Base-by-base conservation (phyloP, 2,888 invertebrate species). In the Perizoma flavofasciatum region DNA sequence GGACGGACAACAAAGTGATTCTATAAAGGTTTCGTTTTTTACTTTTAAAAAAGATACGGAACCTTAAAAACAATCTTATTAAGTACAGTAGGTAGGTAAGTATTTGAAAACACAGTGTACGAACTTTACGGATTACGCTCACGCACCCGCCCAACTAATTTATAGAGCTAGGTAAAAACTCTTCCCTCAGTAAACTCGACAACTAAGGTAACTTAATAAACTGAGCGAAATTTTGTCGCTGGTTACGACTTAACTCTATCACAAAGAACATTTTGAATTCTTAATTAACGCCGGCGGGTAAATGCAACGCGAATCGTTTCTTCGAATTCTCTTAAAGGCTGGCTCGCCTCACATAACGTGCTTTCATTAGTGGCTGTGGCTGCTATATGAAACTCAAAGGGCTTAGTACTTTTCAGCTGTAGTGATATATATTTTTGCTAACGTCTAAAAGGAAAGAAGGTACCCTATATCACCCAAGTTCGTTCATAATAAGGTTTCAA, bases 271-370 rank as follows among this genome's bases (percentile, higher is more conserved):
- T 84, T 86, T 82, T 83, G 85, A 82, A 85, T 84, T 83, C 86
- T 86, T 90, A 89, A 90, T 90, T 88, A 86, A 79, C 75, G 88
- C 89, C 83, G 70, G 73, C 73, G 85, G 89, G 81, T 82, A 77
- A 81, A 83, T 84, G 81, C 83, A 83, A 79, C 77, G 77, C 71
- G 77, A 75, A 81, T 74, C 74, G 77, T 80, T 83, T 75, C 80
- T 79, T 78, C 69, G 59, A 67, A 67, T 67, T 67, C 68, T 68
- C 60, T 55, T 62, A 50, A 44, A 53, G 49, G 49, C 49, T 50
- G 51, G 60, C 52, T 55, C 43, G 51, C 55, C 55, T 66, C 62
- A 65, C 58, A 66, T 57, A 67, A 50, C 57, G 63, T 60, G 46
- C 54, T 66, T 67, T 69, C 69, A 67, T 69, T 69, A 69, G 67